A percentile compares a stretch with the other conserved stretches of the same genome.
phyloP scores from a whole-genome alignment of 1,140 invertebrate species.

The Linepithema humile region DNA sequence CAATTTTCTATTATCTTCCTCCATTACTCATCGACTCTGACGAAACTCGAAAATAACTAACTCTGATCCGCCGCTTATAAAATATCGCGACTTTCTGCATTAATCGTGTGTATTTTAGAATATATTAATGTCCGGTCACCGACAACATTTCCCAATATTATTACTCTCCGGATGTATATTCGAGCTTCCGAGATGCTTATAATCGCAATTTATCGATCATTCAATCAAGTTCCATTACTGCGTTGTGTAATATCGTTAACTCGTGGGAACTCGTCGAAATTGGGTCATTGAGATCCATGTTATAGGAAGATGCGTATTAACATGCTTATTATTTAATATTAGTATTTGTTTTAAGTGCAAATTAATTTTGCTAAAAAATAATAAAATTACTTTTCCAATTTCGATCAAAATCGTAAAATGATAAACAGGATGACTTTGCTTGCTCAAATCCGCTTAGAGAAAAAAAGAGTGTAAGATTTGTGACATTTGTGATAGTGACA shows the following conservation, averaged over 20 bases:
- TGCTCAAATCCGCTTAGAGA: neutral
- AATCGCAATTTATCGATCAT: slow-evolving; percentile 40
- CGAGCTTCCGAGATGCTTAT: neutral
- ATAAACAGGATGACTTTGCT: neutral
- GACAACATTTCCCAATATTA: neutral
- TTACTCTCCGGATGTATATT: neutral
- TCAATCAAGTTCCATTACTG: slow-evolving; percentile 30
- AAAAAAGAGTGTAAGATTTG: neutral
- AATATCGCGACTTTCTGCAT: neutral
- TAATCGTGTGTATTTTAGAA: neutral
- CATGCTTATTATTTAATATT: neutral
- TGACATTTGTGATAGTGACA: neutral
- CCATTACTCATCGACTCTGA: neutral
- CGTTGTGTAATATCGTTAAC: slow-evolving; percentile 40
- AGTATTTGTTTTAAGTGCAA: neutral
- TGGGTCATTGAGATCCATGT: slow-evolving; percentile 13
- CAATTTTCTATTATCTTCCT: neutral
- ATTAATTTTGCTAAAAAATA: neutral
- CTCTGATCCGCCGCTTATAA: neutral
- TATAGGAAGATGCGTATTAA: slow-evolving; percentile 2
- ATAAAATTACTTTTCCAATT: neutral
- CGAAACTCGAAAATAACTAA: neutral
- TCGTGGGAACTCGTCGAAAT: slow-evolving; percentile 30
- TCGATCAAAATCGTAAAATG: neutral
- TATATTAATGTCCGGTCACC: neutral